phyloP scores from a whole-genome alignment of 1,140 invertebrate genomes.

The Drosophila quadrilineata region DNA sequence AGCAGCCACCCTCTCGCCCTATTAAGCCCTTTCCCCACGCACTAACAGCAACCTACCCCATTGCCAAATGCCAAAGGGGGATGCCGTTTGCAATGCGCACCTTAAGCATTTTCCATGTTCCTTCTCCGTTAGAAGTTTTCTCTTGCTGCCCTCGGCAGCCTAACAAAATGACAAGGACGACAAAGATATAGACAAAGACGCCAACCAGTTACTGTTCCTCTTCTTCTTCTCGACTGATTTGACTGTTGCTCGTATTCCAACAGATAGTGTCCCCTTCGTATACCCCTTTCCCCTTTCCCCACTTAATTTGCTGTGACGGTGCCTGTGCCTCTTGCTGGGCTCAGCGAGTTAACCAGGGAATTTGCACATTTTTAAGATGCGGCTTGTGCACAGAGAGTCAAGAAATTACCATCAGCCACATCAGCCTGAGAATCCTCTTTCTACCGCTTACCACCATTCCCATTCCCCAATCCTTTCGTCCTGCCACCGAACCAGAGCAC shows the following conservation, averaged over 20 bases:
- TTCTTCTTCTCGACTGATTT: no score
- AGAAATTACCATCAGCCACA: constrained; percentile 5
- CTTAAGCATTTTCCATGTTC: constrained; percentile 62
- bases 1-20: not conserved
- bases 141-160: not conserved
- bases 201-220: constrained; percentile 53
- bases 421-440: not conserved
- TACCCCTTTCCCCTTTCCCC: not conserved
- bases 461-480: constrained; percentile 63
- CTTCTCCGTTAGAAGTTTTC: constrained; percentile 57
- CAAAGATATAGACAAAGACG: constrained; percentile 75
- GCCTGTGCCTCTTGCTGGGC: no score
- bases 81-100: constrained; percentile 28
- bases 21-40: no score
- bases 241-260: constrained; percentile 26
- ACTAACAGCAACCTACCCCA: no score
- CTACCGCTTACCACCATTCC: not conserved
- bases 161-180: constrained; percentile 46
- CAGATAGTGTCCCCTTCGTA: constrained; percentile 36
- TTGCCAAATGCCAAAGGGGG: not conserved
- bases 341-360: constrained; percentile 42
- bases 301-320: not conserved
- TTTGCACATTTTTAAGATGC: constrained; percentile 57
- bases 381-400: constrained; percentile 5
- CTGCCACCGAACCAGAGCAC: constrained; percentile 30